Conservation (phyloP, 2,113 vertebrate genomes). For the Tupaia chinensis region DNA sequence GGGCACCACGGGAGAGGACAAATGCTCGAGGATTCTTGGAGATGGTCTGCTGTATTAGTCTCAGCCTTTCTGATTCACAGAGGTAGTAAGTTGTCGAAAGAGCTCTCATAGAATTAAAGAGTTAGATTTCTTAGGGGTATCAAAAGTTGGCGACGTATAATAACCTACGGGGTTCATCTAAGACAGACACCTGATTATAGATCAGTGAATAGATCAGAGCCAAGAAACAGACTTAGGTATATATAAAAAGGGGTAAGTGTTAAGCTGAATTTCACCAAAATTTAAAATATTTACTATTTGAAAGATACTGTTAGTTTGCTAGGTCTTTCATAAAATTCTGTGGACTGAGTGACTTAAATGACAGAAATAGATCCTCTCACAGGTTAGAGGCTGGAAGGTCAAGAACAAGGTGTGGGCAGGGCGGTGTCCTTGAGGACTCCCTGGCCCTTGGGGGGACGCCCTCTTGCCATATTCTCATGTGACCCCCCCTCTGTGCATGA, state of each 20-base stretch:
- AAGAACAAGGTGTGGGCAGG: not conserved
- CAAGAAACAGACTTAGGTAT: not conserved
- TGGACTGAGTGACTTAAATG: not conserved
- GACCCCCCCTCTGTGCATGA: not conserved
- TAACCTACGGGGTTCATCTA: not conserved
- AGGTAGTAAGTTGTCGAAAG: not conserved
- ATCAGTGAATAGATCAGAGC: not conserved
- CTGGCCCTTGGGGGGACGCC: not conserved
- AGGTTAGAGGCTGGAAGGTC: not conserved
- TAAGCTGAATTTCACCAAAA: not conserved
- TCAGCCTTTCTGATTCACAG: constrained; percentile 40
- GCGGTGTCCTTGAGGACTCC: not conserved
- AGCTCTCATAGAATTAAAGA: not conserved
- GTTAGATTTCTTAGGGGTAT: not conserved
- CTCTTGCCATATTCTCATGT: not conserved
- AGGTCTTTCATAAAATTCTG: not conserved
- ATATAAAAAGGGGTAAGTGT: not conserved
- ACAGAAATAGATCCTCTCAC: not conserved
- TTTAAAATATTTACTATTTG: constrained; percentile 1
- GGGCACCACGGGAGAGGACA: not conserved
- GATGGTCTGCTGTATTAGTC: not conserved
- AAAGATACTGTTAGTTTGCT: not conserved
- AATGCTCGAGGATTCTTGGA: constrained; percentile 16
- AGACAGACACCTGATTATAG: not conserved
- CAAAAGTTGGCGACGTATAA: not conserved